A percentile compares a stretch with the other conserved stretches of the same genome.
phyloP scores from a whole-genome alignment of 2,113 vertebrate genomes.

The Antigone vipio region DNA sequence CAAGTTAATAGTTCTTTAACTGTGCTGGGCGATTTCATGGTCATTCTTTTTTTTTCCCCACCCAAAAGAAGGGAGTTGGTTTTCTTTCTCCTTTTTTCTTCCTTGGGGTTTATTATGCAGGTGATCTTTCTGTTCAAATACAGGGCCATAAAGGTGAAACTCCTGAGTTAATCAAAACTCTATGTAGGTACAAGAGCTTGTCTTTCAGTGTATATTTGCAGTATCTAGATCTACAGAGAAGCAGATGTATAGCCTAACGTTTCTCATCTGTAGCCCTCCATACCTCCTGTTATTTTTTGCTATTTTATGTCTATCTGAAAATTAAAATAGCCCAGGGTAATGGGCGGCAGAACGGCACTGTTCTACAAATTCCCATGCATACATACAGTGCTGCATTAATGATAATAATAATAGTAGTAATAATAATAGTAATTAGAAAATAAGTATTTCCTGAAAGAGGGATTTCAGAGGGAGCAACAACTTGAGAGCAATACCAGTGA shows the following conservation, averaged over 20 bases:
- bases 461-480: background rate
- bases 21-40: background rate
- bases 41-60: background rate
- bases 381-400: background rate
- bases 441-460: background rate
- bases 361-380: background rate
- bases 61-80: background rate
- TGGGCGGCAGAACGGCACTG: background rate
- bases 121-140: background rate
- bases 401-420: background rate
- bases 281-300: background rate
- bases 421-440: background rate
- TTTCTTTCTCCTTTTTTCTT: background rate
- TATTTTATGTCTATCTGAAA: background rate
- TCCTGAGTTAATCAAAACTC: background rate
- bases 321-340: background rate
- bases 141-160: background rate
- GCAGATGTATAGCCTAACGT: background rate
- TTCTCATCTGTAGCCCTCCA: background rate
- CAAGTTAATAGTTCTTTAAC: background rate
- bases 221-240: background rate
- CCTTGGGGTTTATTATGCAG: background rate
- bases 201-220: background rate
- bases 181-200: background rate
- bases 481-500: background rate